Evolutionary conservation across 2,888 invertebrate species (phyloP), one percentile per base, ranked within the genome.

Genomic region (Nesidiocoris tenuis): DNA sequence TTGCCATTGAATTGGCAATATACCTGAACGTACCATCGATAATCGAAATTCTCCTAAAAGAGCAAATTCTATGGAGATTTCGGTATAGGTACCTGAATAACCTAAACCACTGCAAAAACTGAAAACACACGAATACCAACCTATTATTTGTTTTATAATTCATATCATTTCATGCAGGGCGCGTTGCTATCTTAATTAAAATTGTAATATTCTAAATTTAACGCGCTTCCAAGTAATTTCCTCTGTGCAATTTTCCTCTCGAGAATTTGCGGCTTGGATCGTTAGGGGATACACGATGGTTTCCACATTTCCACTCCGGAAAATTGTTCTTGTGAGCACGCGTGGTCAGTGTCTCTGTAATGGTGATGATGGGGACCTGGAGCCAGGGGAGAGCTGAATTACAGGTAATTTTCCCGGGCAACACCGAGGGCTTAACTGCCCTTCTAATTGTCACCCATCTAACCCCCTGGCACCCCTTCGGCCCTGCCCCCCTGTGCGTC

Each of bases 371-470:
- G 39, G 12, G 12, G 12, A 3, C 39, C 5, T 39, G 12, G 39
- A 39, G 39, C 12, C 39, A 7, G 39, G 39, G 63, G 63, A 39
- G 39, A 59, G 72, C 63, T 72, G 72, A 72, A 72, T 72, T 72
- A 72, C 72, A 72, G 72, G 72, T 72, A 63, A 72, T 72, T 72
- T 72, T 63, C 63, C 39, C 39, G 61, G 72, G 72, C 72, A 72
- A 72, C 72, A 61, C 61, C 61, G 61, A 72, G 63, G 61, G 72
- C 61, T 39, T 61, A 61, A 72, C 72, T 61, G 63, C 72, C 63
- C 63, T 72, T 72, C 72, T 72, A 72, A 72, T 72, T 72, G 72
- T 72, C 72, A 72, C 61, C 72, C 63, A 5, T 21, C 19, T n/a
- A 7, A 12, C 39, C 57, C 24, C 59, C 1, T 2, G 12, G 7